Evolutionary conservation across 2,113 vertebrate genomes (phyloP), one percentile per base, ranked within the genome.

Genomic region (Equus przewalskii): DNA sequence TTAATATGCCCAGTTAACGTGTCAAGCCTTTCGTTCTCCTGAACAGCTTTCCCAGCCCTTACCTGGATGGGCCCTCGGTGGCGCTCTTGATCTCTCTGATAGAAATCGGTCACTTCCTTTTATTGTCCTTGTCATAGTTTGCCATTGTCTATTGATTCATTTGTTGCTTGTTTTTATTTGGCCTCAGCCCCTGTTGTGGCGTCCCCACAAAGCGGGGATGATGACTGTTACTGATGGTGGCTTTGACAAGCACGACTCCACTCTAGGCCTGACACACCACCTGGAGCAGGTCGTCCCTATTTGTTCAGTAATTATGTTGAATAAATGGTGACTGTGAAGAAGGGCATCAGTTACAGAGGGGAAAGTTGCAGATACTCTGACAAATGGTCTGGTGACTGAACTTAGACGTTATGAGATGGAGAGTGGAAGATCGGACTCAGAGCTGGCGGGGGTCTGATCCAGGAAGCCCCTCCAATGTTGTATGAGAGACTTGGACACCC

Each of bases 41-140:
- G 51, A 36, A 5, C 0, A 13, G n/a, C 36, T 16, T 33, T 1
- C 44, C 44, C 28, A 19, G 7, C 5, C 65, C 3, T 10, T 15
- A 13, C 78, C 69, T 24, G 36, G 46, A 6, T 3, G 22, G 10
- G 1, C 8, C 36, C 36, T 84, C 2, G 0, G 16, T 6, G 4
- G 3, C 3, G 2, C 8, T 11, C 60, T n/a, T 4, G 1, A 4
- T 64, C 51, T 67, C 78, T 26, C 46, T 26, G 26, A 26, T 1
- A 5, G 56, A 28, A 18, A 18, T 9, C 30, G 22, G 33, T 49
- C 51, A 0, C 7, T 11, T 11, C 44, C 28, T 26, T 33, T 16
- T 1, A 1, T 1, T 6, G 19, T 4, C 65, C 30, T 21, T 24
- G 6, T 44, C 19, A 15, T 0, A 5, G 1, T 6, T 26, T 18